These are phyloP conservation scores for Acanthosepion lycidas DNA, from an alignment of 2,888 invertebrate genomes.

Conservation along the genomic window DNA sequence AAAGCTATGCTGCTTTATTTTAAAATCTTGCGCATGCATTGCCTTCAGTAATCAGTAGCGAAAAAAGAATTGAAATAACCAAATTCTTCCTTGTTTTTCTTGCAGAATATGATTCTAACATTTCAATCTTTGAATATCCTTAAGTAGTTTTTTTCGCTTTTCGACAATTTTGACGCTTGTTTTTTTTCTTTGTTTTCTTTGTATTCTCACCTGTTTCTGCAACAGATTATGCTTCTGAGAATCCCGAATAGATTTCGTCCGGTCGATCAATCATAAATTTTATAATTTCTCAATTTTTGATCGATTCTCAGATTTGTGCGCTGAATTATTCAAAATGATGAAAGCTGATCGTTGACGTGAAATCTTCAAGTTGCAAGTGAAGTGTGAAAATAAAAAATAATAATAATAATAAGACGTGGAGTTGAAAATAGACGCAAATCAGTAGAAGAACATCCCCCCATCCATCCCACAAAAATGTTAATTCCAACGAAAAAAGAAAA, in stretches of 20 bases:
- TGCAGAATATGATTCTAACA: background rate
- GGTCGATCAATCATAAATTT: slow-evolving; percentile 2
- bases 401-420: background rate
- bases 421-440: no score
- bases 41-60: no score
- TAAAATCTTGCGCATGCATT: no score
- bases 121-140: background rate
- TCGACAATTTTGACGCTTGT: background rate
- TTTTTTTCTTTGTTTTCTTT: background rate
- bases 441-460: no score
- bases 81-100: background rate
- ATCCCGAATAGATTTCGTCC: background rate
- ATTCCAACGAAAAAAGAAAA: no score
- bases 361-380: background rate
- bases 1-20: no score
- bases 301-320: background rate
- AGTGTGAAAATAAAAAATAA: background rate
- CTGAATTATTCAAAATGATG: slow-evolving; percentile 12
- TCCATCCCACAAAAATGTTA: no score
- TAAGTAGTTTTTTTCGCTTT: background rate
- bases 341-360: background rate
- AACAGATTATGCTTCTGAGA: background rate
- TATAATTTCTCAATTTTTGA: slow-evolving; percentile 20
- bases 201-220: background rate
- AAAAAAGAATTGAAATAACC: no score